A percentile compares a stretch with the other conserved stretches of the same genome.
These are phyloP conservation scores for Tetranychus piercei DNA, from an alignment of 2,888 invertebrate genomes.

Conservation along the genomic window DNA sequence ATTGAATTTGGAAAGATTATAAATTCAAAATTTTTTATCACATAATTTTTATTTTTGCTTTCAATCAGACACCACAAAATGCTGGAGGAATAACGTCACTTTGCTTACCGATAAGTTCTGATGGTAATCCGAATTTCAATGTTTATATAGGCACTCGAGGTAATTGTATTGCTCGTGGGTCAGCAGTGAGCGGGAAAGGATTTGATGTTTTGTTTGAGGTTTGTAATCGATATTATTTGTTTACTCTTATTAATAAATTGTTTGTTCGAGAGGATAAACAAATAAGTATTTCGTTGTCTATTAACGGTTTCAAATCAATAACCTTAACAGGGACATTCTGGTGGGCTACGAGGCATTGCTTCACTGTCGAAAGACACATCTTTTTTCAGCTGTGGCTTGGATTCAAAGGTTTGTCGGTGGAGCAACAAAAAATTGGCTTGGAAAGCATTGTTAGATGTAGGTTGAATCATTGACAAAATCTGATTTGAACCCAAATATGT, in stretches of 20 bases:
- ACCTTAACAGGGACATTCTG: constrained; percentile 17
- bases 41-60: neutral
- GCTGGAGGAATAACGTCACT: neutral
- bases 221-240: neutral
- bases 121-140: constrained; percentile 9
- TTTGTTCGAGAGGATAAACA: too few species aligned
- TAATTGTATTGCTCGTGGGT: constrained; percentile 16
- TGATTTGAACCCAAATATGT: too few species aligned
- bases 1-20: neutral
- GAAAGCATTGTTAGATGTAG: constrained; percentile 14
- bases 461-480: neutral
- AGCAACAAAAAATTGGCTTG: constrained; percentile 13
- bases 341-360: constrained; percentile 16
- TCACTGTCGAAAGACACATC: constrained; percentile 8
- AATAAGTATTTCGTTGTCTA: too few species aligned
- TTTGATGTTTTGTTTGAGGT: neutral
- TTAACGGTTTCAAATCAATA: neutral
- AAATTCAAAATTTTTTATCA: too few species aligned
- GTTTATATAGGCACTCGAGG: constrained; percentile 18
- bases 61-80: neutral
- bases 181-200: constrained; percentile 4
- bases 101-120: neutral
- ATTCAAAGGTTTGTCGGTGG: constrained; percentile 21
- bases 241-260: too few species aligned
- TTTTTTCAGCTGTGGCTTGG: constrained; percentile 17